A percentile compares a stretch with the other conserved stretches of the same genome.
Conservation (phyloP, 1,140 invertebrate species). For the Samia ricini region DNA sequence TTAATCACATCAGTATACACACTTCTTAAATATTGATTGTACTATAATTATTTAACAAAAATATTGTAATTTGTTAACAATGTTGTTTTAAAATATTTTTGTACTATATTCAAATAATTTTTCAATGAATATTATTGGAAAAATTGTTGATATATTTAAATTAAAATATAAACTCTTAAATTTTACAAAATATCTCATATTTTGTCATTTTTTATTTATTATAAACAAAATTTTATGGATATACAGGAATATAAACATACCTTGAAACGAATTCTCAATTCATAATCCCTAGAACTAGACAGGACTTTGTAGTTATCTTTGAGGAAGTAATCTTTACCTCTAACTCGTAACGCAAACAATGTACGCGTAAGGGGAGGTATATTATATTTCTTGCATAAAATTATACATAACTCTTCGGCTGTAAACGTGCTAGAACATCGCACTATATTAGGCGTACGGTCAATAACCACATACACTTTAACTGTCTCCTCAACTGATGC, state of each 20-base stretch:
- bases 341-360: constrained; percentile 85
- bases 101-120: too few relatives aligned
- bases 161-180: too few relatives aligned
- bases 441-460: constrained; percentile 51
- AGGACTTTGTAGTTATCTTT: constrained; percentile 78
- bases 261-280: constrained; percentile 89
- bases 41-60: too few relatives aligned
- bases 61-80: too few relatives aligned
- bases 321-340: constrained; percentile 81
- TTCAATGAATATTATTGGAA: too few relatives aligned
- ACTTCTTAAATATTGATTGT: too few relatives aligned
- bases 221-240: neutral
- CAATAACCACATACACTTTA: constrained; percentile 61
- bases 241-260: constrained; percentile 42
- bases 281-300: constrained; percentile 79
- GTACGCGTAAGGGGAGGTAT: constrained; percentile 87
- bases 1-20: too few relatives aligned
- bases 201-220: too few relatives aligned
- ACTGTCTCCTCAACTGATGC: constrained; percentile 55
- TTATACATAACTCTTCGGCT: constrained; percentile 85
- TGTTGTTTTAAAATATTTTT: too few relatives aligned
- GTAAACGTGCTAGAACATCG: constrained; percentile 56
- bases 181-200: too few relatives aligned
- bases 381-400: constrained; percentile 82
- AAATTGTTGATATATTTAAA: too few relatives aligned